Conservation (phyloP, 2,797 vertebrate species). For the Staurois parvus region DNA sequence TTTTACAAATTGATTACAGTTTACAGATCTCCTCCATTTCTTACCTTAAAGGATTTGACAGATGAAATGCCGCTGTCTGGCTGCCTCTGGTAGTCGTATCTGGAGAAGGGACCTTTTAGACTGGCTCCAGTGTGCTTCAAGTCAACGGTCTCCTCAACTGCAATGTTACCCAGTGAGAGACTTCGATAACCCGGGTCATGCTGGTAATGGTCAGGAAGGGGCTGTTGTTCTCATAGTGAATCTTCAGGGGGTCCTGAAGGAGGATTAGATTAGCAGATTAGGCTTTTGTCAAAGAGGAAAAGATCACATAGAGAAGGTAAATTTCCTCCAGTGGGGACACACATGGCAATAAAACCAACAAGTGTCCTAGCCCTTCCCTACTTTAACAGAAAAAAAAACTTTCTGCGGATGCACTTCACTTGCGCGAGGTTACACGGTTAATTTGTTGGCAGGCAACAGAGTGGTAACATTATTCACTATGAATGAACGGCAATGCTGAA, state of each 20-base stretch:
- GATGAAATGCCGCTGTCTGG: slow-evolving; percentile 98
- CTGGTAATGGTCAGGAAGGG: slow-evolving; percentile 96
- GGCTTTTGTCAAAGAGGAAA: too few relatives aligned
- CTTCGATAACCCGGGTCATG: slow-evolving; percentile 92
- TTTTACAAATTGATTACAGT: neutral
- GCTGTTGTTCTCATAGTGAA: slow-evolving; percentile 97
- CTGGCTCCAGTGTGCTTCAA: slow-evolving; percentile 93
- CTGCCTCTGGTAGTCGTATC: slow-evolving; percentile 98
- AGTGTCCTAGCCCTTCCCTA: too few relatives aligned
- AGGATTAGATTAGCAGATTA: neutral
- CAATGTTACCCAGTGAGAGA: slow-evolving; percentile 99
- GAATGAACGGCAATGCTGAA: neutral
- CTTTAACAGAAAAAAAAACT: too few relatives aligned
- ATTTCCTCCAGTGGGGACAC: neutral
- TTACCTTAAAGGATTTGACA: slow-evolving; percentile 96
- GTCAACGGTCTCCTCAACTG: slow-evolving; percentile 95
- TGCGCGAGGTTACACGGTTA: too few relatives aligned
- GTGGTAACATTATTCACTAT: too few relatives aligned
- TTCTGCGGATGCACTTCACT: too few relatives aligned
- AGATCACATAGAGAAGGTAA: neutral
- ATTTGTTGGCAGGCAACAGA: too few relatives aligned
- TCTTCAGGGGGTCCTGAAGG: slow-evolving; percentile 88
- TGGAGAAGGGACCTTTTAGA: slow-evolving; percentile 95
- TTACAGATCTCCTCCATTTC: neutral
- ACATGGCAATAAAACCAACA: neutral